Evolutionary conservation across 2,113 vertebrate genomes (phyloP).

Genomic region (Vicugna pacos): DNA sequence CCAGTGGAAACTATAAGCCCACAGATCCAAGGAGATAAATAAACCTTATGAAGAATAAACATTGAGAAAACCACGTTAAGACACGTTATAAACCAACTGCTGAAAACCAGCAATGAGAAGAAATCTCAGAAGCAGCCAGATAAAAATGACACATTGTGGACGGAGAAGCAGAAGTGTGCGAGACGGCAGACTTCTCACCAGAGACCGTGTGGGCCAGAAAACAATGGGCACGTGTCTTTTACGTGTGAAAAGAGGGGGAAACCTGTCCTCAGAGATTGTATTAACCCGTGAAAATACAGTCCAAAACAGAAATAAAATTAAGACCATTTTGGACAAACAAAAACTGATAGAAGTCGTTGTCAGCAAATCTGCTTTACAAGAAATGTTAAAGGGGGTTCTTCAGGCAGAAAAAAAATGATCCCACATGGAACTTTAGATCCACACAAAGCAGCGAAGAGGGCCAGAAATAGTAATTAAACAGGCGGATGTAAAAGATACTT

Average conservation of each 20-base stretch:
- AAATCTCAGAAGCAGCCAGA: background rate
- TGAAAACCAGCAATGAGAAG: background rate
- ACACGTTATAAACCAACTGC: background rate
- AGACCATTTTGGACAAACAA: conserved; percentile 1
- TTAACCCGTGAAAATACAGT: background rate
- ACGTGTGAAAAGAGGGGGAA: background rate
- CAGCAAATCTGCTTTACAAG: background rate
- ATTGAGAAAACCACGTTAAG: background rate
- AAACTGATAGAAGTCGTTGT: conserved; percentile 11
- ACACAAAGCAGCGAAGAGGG: background rate
- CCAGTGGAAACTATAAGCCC: background rate
- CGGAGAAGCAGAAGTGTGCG: background rate
- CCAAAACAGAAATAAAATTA: background rate
- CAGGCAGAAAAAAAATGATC: background rate
- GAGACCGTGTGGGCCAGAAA: background rate
- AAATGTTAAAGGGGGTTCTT: background rate
- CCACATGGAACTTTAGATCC: background rate
- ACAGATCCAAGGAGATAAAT: background rate
- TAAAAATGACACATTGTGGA: background rate
- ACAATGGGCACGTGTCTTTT: background rate
- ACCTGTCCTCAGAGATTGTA: background rate
- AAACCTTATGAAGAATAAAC: background rate
- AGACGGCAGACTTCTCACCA: background rate
- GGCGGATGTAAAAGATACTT: background rate
- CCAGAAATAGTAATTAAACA: no score